phyloP scores from a whole-genome alignment of 1,140 invertebrate species.

The Heterodera schachtii region DNA sequence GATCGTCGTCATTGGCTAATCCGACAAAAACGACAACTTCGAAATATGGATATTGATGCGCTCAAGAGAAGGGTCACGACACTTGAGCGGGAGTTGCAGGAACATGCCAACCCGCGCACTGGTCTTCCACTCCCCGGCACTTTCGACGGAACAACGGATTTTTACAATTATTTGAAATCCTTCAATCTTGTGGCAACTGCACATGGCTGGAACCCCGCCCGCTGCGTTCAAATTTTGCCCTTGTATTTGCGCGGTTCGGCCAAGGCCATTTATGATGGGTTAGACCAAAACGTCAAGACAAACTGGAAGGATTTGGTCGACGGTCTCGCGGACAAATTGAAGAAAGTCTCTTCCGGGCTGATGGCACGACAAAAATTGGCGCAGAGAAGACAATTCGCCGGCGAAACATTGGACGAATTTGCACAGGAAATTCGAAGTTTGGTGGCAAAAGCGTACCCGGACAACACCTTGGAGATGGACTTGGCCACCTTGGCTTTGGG shows the following conservation, averaged over 20 bases:
- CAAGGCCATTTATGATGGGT: background rate
- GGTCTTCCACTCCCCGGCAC: background rate
- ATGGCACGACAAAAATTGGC: background rate
- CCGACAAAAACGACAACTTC: too few relatives aligned
- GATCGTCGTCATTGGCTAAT: too few relatives aligned
- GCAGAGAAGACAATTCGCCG: background rate
- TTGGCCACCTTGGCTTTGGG: background rate
- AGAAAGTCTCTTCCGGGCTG: background rate
- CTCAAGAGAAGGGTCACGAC: background rate
- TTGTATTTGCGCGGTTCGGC: conserved; percentile 1
- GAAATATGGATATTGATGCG: background rate
- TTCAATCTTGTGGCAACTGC: background rate
- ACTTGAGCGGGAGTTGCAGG: background rate
- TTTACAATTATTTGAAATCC: background rate
- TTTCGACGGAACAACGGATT: background rate
- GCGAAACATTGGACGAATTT: conserved; percentile 5
- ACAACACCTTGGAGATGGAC: background rate
- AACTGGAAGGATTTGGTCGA: background rate
- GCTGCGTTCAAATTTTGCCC: background rate
- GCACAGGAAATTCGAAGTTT: background rate
- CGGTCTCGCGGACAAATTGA: background rate
- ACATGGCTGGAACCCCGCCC: background rate
- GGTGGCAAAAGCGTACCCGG: background rate
- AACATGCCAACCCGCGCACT: background rate
- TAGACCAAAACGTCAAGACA: background rate